These are phyloP conservation scores for Hoplodrina ambigua DNA, from an alignment of 2,888 invertebrate genomes.

Conservation along the genomic window DNA sequence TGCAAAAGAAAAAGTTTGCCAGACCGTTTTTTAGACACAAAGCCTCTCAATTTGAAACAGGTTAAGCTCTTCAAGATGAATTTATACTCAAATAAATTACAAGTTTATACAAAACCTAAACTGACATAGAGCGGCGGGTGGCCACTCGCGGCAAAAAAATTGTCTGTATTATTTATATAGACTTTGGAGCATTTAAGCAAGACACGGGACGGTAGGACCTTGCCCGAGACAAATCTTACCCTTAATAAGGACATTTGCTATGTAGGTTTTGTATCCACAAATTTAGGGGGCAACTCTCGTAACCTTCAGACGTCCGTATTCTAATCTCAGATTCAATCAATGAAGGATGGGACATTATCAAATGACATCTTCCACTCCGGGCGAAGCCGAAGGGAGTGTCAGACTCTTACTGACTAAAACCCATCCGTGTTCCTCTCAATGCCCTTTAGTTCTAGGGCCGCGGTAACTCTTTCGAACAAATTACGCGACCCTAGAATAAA, in stretches of 20 bases:
- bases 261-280: too few species aligned
- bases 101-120: constrained; percentile 52
- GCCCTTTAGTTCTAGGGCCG: too few species aligned
- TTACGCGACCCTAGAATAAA: too few species aligned
- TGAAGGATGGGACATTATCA: too few species aligned
- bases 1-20: constrained; percentile 1
- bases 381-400: too few species aligned
- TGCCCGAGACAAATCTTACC: background rate
- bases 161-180: constrained; percentile 71
- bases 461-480: too few species aligned
- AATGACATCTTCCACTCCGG: too few species aligned
- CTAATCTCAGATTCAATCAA: too few species aligned
- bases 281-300: too few species aligned
- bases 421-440: too few species aligned
- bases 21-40: constrained; percentile 7
- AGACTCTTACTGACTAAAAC: too few species aligned
- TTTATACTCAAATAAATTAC: constrained; percentile 53
- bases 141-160: constrained; percentile 70
- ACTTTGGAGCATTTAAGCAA: constrained; percentile 30
- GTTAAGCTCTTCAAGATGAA: constrained; percentile 33
- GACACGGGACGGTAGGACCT: background rate
- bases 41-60: constrained; percentile 21
- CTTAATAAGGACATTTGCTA: background rate
- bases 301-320: too few species aligned
- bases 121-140: constrained; percentile 66